A percentile compares a stretch with the other conserved stretches of the same genome.
These are phyloP conservation scores for Halictus ligatus DNA, from an alignment of 2,888 invertebrate species.

Conservation along the genomic window DNA sequence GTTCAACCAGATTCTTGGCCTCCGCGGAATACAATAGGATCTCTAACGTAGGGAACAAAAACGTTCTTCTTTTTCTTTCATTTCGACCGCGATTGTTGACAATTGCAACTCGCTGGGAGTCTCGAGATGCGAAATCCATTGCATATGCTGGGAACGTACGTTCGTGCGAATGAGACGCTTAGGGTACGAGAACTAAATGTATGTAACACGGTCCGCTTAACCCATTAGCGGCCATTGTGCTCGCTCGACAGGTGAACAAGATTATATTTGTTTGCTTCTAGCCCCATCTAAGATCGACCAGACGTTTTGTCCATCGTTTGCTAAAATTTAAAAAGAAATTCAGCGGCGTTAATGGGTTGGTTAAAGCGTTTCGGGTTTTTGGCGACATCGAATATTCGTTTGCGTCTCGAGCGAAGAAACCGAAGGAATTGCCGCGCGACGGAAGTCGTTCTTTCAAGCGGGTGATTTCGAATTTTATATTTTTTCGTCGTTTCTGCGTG, in stretches of 20 bases:
- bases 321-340: too few species aligned
- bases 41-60: not conserved
- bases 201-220: slow-evolving; percentile 40
- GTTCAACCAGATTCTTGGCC: not conserved
- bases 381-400: slow-evolving; percentile 5
- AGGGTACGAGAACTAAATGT: slow-evolving; percentile 25
- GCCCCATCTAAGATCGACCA: too few species aligned
- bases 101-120: slow-evolving; percentile 6
- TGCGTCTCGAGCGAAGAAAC: not conserved
- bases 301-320: too few species aligned
- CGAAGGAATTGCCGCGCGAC: not conserved
- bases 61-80: not conserved
- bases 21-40: not conserved
- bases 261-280: too few species aligned
- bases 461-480: not conserved
- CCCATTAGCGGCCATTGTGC: too few species aligned
- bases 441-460: not conserved
- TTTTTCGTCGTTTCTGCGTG: slow-evolving; percentile 12
- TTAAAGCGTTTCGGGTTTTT: slow-evolving; percentile 21
- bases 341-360: too few species aligned
- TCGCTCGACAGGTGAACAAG: too few species aligned
- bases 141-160: not conserved
- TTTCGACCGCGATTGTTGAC: not conserved
- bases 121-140: slow-evolving; percentile 30
- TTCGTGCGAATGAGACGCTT: slow-evolving; percentile 23